Evolutionary conservation across 1,140 invertebrate species (phyloP), one percentile per base, ranked within the genome.

Genomic region (Bombus waltoni): DNA sequence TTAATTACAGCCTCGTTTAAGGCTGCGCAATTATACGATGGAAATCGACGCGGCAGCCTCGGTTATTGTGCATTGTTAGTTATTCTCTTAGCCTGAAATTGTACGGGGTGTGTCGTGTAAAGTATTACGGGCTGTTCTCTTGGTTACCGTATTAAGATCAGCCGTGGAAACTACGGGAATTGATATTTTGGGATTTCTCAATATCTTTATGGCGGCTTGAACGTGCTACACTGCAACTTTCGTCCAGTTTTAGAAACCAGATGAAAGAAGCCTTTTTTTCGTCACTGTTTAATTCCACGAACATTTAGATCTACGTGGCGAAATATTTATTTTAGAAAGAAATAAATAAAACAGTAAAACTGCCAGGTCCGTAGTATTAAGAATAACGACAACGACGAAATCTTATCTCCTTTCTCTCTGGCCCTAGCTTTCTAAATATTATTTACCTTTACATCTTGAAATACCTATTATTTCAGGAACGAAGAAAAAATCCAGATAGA

Each of bases 1-100:
- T 32, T 32, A 44, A 44, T 62, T 77, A 57, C 11, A 40, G 75
- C 1, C 15, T 40, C n/a, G 38, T 77, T 62, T 28, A 40, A 40
- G 57, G 38, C 38, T 42, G 6, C 25, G 25, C 25, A 65, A 78
- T 78, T 65, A 65, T 32, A 32, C 3, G 11, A 32, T 42, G 44
- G 59, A 78, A 78, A 78, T 65, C 28, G 59, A 65, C 65, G 76
- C 25, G 18, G 40, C 76, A 65, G 65, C 65, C 76, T 78, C 15
- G 53, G 25, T 78, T 78, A 78, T 78, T 62, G 59, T 78, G 1
- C 18, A 65, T 78, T 78, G 76, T 78, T 74, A 65, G 22, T 78
- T 78, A 42, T 65, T 62, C 10, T 62, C 13, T 44, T 53, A 53
- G 47, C 18, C 47, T 65, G 28, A 4, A 11, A 13, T 10, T 35